Base-by-base conservation (phyloP, 2,888 invertebrate genomes). In the Helleia helle region DNA sequence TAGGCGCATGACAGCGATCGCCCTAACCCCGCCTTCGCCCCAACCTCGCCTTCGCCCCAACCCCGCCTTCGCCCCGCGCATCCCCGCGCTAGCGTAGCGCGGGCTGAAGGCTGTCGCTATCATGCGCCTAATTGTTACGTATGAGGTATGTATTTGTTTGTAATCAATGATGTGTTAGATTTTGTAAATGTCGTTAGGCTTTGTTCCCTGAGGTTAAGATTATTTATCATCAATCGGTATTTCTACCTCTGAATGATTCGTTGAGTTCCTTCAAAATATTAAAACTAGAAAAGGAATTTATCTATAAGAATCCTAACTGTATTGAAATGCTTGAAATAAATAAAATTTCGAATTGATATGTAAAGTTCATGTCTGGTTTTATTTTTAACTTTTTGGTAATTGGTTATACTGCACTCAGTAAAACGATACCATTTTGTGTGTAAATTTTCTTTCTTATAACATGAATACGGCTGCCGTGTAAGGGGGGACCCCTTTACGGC, bases 271-370 rank as follows among this genome's bases (percentile, higher is more conserved):
- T 34, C 9, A n/a, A 11, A 22, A 22, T 34, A 34, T 22, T 34
- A 3, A 34, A 31, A 18, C 22, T 2, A 18, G 22, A 34, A 34
- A 4, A 2, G 22, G n/a, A n/a, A 22, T 6, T 22, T 34, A 34
- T 9, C 8, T 12, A 7, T 34, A 34, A 34, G 18, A 8, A 18
- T 12, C 34, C 18, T 34, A 34, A 34, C 12, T 22, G 22, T 34
- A 34, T 22, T 22, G 18, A 34, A 34, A 18, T 34, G 34, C 34
- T 34, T 34, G 34, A 34, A 34, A 34, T 34, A 34, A 22, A 34
- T 34, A 22, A 18, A 34, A 34, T 22, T 22, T 34, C 34, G 4
- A 22, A 22, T 8, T 22, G n/a, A 31, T 9, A 22, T 22, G 8
- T 22, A 22, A 22, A 7, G 8, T 22, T 22, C 22, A 7, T 22